A percentile compares a stretch with the other conserved stretches of the same genome.
Conservation (phyloP, 30 jellyfish, hydroid and myxozoan genomes). For the Aurelia aurita region DNA sequence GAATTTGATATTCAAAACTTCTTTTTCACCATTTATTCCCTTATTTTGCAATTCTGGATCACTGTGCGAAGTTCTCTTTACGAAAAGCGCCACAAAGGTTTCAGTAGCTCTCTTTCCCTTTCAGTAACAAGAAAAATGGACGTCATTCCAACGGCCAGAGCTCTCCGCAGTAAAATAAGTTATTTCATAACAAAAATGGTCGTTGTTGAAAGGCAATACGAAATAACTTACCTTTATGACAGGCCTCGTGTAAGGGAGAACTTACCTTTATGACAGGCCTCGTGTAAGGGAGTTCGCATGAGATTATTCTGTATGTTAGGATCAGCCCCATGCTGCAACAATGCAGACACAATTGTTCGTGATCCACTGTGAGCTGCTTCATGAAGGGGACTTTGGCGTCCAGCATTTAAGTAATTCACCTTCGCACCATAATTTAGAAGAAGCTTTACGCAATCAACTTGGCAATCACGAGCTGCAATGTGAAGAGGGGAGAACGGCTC, state of each 20-base stretch:
- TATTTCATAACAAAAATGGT: not conserved
- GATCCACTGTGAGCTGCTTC: slow-evolving; percentile 89
- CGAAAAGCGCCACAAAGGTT: no score
- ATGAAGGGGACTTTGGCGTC: slow-evolving; percentile 77
- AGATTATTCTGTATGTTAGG: slow-evolving; percentile 63
- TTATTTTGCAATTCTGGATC: no score
- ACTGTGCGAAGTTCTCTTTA: no score
- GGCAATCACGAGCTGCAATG: slow-evolving; percentile 84
- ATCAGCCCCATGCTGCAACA: slow-evolving; percentile 77
- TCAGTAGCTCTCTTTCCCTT: no score
- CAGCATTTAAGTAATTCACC: slow-evolving; percentile 61
- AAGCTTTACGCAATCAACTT: slow-evolving; percentile 50
- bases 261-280: slow-evolving; percentile 80
- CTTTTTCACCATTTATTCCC: no score
- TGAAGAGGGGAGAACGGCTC: slow-evolving; percentile 77
- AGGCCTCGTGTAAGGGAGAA: slow-evolving; percentile 71
- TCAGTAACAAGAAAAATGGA: no score
- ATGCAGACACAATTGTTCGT: slow-evolving; percentile 38
- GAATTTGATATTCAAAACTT: no score
- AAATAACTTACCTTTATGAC: slow-evolving; percentile 75
- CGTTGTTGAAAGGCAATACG: not conserved
- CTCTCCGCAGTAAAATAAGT: no score
- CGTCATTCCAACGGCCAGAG: no score
- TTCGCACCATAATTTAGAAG: slow-evolving; percentile 55
- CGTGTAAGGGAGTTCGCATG: slow-evolving; percentile 62